Evolutionary conservation across 2,113 vertebrate genomes (phyloP).

Genomic region (Quiscalus mexicanus): DNA sequence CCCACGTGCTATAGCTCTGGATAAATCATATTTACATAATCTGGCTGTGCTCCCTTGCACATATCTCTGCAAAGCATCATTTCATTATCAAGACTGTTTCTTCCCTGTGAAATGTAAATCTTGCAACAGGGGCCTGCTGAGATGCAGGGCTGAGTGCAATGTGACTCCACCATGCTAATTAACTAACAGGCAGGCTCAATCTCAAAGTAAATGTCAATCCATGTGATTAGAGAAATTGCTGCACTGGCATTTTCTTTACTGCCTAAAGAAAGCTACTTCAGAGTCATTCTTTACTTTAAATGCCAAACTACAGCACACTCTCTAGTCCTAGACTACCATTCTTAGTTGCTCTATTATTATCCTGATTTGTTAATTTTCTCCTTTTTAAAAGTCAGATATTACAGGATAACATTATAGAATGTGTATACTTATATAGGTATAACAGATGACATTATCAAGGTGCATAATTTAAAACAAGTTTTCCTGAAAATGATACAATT

Average conservation of each 20-base stretch:
- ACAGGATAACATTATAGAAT: background rate
- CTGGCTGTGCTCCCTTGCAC: background rate
- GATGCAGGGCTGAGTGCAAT: background rate
- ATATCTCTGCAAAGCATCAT: slow-evolving; percentile 37
- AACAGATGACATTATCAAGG: background rate
- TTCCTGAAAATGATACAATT: background rate
- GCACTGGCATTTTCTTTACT: background rate
- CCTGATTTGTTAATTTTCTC: background rate
- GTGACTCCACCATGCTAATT: background rate
- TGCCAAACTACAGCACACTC: background rate
- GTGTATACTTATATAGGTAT: background rate
- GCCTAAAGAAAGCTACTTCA: slow-evolving; percentile 5
- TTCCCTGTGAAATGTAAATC: slow-evolving; percentile 53
- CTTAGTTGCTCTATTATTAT: background rate
- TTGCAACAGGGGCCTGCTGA: background rate
- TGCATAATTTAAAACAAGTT: background rate
- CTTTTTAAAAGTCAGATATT: background rate
- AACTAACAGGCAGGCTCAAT: slow-evolving; percentile 11
- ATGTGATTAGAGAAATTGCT: slow-evolving; percentile 22
- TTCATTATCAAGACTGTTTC: slow-evolving; percentile 25
- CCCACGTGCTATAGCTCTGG: background rate
- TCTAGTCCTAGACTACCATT: background rate
- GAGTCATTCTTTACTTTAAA: slow-evolving; percentile 5
- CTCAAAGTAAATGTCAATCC: background rate
- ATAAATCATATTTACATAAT: slow-evolving; percentile 41